Evolutionary conservation across 2,888 invertebrate genomes (phyloP).

Genomic region (Eubasilissa splendida): DNA sequence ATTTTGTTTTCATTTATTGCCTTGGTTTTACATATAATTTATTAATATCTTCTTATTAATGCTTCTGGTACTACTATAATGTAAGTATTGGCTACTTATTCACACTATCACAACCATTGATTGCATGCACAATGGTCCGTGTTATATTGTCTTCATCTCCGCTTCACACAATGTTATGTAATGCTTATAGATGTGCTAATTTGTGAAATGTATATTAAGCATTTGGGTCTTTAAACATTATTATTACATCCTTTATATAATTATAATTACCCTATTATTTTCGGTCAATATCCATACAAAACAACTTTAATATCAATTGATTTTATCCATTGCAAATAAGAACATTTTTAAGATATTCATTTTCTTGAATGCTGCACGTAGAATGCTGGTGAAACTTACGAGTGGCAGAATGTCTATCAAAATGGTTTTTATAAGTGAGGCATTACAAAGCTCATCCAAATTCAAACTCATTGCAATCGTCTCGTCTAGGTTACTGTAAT

Average conservation of each 20-base stretch:
- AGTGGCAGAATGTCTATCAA: too few relatives aligned
- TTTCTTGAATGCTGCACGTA: too few relatives aligned
- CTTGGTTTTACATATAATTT: slow-evolving; percentile 54
- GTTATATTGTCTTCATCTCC: slow-evolving; percentile 26
- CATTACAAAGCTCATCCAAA: too few relatives aligned
- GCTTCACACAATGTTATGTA: slow-evolving; percentile 43
- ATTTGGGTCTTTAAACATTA: slow-evolving; percentile 14
- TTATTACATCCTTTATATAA: not conserved
- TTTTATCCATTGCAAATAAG: too few relatives aligned
- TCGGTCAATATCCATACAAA: too few relatives aligned
- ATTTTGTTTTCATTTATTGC: slow-evolving; percentile 59
- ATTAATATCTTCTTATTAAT: slow-evolving; percentile 22
- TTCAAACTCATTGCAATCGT: too few relatives aligned
- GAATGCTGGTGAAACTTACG: too few relatives aligned
- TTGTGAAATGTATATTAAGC: slow-evolving; percentile 16
- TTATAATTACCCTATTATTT: not conserved
- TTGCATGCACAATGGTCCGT: slow-evolving; percentile 36
- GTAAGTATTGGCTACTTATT: slow-evolving; percentile 31
- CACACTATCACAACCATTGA: slow-evolving; percentile 14
- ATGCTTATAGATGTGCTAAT: slow-evolving; percentile 30
- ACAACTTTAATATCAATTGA: too few relatives aligned
- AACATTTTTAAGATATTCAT: too few relatives aligned
- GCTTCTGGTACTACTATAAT: slow-evolving; percentile 23
- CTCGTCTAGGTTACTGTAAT: too few relatives aligned
- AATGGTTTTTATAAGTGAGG: too few relatives aligned